Percentiles rank a stretch among this genome's conserved stretches.
phyloP scores from a whole-genome alignment of 2,888 invertebrate genomes.

The Orchesella flavescens region DNA sequence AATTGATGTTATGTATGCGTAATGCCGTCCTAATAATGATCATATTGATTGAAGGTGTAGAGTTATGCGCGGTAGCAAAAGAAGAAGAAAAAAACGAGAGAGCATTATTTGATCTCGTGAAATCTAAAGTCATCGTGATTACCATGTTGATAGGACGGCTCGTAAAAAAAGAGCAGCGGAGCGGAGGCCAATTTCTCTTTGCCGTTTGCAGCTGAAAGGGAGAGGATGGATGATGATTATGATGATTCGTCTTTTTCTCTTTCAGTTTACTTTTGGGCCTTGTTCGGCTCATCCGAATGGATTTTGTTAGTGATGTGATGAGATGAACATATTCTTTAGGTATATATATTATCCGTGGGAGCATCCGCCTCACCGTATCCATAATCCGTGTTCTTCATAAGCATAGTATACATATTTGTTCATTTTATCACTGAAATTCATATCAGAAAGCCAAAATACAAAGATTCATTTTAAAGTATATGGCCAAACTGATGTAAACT shows the following conservation, averaged over 20 bases:
- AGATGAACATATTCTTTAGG: no score
- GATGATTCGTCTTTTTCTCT: constrained; percentile 46
- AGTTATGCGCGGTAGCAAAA: constrained; percentile 53
- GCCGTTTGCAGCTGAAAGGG: not conserved
- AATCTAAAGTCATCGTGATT: constrained; percentile 61
- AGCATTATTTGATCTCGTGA: constrained; percentile 51
- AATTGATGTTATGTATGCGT: constrained; percentile 52
- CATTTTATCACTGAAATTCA: constrained; percentile 38
- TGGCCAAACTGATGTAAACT: not conserved
- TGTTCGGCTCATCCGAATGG: constrained; percentile 27
- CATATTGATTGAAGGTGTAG: constrained; percentile 54
- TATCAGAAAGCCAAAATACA: constrained; percentile 41
- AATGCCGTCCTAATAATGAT: constrained; percentile 49
- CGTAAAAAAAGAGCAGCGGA: constrained; percentile 49
- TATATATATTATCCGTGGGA: not conserved
- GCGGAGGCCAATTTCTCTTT: constrained; percentile 54
- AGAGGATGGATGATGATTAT: constrained; percentile 29
- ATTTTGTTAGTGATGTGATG: constrained; percentile 40
- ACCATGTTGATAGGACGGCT: constrained; percentile 58
- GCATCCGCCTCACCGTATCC: not conserved
- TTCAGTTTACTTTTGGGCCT: constrained; percentile 37
- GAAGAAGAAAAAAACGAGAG: constrained; percentile 2
- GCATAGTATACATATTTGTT: not conserved
- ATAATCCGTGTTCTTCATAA: not conserved
- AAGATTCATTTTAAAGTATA: constrained; percentile 21